These are phyloP conservation scores for Scyliorhinus canicula DNA, from an alignment of 2,797 vertebrate genomes.

Conservation along the genomic window DNA sequence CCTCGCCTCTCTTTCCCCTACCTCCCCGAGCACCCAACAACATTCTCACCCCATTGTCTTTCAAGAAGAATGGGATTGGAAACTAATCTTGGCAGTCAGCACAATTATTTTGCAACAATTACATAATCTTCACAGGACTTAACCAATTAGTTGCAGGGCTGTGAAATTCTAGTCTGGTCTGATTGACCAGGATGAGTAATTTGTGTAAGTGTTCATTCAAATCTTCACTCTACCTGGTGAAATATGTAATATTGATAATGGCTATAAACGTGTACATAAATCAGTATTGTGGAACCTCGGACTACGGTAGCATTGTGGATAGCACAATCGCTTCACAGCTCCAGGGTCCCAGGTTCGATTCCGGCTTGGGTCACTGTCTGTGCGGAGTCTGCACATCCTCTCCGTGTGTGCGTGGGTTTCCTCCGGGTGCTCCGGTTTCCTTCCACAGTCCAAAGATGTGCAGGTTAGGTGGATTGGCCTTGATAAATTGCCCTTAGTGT, in stretches of 20 bases:
- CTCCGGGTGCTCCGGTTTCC: no score
- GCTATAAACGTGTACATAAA: not conserved
- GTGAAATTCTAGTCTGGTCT: not conserved
- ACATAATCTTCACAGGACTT: not conserved
- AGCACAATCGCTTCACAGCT: no score
- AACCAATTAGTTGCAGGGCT: not conserved
- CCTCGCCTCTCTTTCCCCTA: not conserved
- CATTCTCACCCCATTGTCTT: not conserved
- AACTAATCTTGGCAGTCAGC: not conserved
- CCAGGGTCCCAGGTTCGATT: no score
- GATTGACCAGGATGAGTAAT: not conserved
- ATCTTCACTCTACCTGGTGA: not conserved
- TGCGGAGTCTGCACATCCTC: no score
- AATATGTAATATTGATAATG: not conserved
- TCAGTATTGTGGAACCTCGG: no score
- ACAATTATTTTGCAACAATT: not conserved
- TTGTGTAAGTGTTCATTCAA: no score
- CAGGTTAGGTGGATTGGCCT: no score
- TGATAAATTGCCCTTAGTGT: no score
- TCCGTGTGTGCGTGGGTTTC: no score
- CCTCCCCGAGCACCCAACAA: not conserved
- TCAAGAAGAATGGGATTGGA: not conserved
- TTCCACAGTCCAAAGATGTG: no score
- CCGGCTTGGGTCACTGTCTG: no score
- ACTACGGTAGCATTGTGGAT: no score